Evolutionary conservation across 2,888 invertebrate genomes (phyloP).

Genomic region (Pyrgus malvae): DNA sequence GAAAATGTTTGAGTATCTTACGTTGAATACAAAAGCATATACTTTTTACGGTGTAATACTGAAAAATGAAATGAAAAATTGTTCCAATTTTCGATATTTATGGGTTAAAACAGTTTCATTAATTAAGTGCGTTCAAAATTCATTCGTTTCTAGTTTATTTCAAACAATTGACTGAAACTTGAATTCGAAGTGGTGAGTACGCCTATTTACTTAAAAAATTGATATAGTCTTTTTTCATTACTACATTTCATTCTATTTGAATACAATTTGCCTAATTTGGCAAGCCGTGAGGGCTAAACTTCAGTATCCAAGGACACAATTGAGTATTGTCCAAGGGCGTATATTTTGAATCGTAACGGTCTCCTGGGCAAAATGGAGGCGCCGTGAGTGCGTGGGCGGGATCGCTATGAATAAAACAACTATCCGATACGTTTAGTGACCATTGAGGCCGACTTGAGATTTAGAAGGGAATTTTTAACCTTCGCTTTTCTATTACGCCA

Average conservation of each 20-base stretch:
- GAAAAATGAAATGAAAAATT: too few relatives aligned
- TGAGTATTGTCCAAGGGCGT: slow-evolving; percentile 8
- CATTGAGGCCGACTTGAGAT: background rate
- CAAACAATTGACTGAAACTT: too few relatives aligned
- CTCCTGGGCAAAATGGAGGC: slow-evolving; percentile 13
- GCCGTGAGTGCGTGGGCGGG: slow-evolving; percentile 5
- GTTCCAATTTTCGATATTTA: too few relatives aligned
- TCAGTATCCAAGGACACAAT: background rate
- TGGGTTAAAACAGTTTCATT: too few relatives aligned
- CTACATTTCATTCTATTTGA: background rate
- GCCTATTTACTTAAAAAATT: too few relatives aligned
- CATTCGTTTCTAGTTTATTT: too few relatives aligned
- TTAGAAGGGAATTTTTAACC: background rate
- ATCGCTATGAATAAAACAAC: slow-evolving; percentile 14
- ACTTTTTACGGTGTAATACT: too few relatives aligned
- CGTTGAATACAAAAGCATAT: background rate
- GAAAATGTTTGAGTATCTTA: background rate
- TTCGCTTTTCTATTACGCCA: background rate
- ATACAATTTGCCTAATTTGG: slow-evolving; percentile 10
- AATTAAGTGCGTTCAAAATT: too few relatives aligned
- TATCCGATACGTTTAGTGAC: slow-evolving; percentile 2
- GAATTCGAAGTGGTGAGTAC: too few relatives aligned
- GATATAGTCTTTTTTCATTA: background rate
- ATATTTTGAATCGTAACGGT: slow-evolving; percentile 13
- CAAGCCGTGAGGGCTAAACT: background rate